Percentiles rank a stretch among this genome's conserved stretches.
Evolutionary conservation across 2,797 vertebrate species (phyloP).

Genomic region (Odontamblyopus rebecca): DNA sequence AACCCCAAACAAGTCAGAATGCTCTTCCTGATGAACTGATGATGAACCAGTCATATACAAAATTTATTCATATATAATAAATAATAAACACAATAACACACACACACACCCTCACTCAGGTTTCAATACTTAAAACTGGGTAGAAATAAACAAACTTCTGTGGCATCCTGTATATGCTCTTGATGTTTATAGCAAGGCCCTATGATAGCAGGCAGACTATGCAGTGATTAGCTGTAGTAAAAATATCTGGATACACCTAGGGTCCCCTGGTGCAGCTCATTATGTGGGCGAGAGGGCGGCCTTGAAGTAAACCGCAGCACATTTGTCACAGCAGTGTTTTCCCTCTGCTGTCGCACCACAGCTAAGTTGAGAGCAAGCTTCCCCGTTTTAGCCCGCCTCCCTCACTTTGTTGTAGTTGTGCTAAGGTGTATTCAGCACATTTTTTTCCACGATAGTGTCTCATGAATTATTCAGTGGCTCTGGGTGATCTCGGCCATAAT

Average conservation of each 20-base stretch:
- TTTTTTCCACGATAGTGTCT: slow-evolving; percentile 42
- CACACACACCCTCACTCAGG: too few relatives aligned
- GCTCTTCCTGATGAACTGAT: neutral
- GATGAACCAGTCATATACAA: neutral
- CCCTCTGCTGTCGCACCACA: slow-evolving; percentile 30
- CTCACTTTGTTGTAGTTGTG: slow-evolving; percentile 40
- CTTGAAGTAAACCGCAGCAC: slow-evolving; percentile 46
- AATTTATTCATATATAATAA: neutral
- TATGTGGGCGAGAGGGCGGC: slow-evolving; percentile 33
- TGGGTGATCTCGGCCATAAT: slow-evolving; percentile 54
- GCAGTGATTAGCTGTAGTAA: slow-evolving; percentile 2
- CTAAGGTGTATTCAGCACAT: slow-evolving; percentile 53
- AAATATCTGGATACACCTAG: slow-evolving; percentile 2
- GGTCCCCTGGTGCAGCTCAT: slow-evolving; percentile 31
- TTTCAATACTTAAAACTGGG: too few relatives aligned
- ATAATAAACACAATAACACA: neutral
- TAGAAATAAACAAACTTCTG: neutral
- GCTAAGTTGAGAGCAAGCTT: slow-evolving; percentile 29
- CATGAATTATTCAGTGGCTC: slow-evolving; percentile 66
- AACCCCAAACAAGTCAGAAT: neutral
- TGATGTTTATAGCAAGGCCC: neutral
- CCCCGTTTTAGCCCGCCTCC: slow-evolving; percentile 29
- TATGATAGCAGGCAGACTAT: neutral
- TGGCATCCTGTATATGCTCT: neutral
- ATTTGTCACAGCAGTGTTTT: slow-evolving; percentile 57